Evolutionary conservation across 2,888 invertebrate species (phyloP).

Genomic region (Hemaris fuciformis): DNA sequence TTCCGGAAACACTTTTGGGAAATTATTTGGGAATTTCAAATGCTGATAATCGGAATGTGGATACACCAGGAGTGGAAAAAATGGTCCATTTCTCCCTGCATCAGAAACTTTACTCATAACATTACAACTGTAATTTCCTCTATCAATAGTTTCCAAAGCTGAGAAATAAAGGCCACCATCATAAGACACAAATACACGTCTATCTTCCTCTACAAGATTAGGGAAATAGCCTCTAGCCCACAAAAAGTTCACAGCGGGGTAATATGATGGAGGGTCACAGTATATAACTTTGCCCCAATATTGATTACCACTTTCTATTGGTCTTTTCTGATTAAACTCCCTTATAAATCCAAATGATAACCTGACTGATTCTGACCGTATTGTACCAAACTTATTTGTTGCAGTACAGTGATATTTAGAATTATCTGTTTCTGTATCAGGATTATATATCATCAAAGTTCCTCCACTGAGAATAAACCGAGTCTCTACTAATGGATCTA

Average conservation of each 20-base stretch:
- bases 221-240: slow-evolving; percentile 96
- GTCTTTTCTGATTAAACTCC: slow-evolving; percentile 94
- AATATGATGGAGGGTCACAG: slow-evolving; percentile 96
- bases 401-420: slow-evolving; percentile 96
- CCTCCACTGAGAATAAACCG: slow-evolving; percentile 96
- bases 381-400: slow-evolving; percentile 92
- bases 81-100: slow-evolving; percentile 94
- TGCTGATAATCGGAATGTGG: slow-evolving; percentile 95
- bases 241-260: slow-evolving; percentile 92
- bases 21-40: slow-evolving; percentile 95
- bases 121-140: slow-evolving; percentile 95
- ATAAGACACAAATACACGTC: slow-evolving; percentile 94
- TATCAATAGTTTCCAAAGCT: slow-evolving; percentile 93
- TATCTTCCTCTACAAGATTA: slow-evolving; percentile 96
- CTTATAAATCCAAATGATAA: slow-evolving; percentile 94
- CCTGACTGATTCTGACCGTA: slow-evolving; percentile 93
- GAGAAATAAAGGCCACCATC: slow-evolving; percentile 98
- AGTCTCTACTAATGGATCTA: slow-evolving; percentile 88
- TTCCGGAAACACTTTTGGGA: slow-evolving; percentile 97
- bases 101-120: slow-evolving; percentile 93
- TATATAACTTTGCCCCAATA: slow-evolving; percentile 97
- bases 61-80: slow-evolving; percentile 90
- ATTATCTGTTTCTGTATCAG: slow-evolving; percentile 90
- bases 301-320: slow-evolving; percentile 91
- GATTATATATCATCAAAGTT: slow-evolving; percentile 92